phyloP scores from a whole-genome alignment of 1,140 invertebrate genomes.

The Pseudomyrmex flavicornis region DNA sequence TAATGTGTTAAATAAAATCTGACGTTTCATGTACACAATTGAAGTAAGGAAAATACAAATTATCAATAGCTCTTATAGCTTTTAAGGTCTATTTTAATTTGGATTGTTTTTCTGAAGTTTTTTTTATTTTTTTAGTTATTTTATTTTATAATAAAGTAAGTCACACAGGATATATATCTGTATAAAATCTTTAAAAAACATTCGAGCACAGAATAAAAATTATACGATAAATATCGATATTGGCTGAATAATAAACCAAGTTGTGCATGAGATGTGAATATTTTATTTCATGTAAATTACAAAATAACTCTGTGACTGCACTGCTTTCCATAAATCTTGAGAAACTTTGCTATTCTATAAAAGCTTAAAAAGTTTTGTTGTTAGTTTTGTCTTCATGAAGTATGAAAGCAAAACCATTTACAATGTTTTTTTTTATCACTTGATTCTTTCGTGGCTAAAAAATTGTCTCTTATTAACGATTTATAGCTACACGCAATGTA shows the following conservation, averaged over 20 bases:
- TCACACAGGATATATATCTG: too few species aligned
- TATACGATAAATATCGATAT: too few species aligned
- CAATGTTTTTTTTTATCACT: background rate
- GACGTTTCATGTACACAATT: background rate
- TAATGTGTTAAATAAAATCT: background rate
- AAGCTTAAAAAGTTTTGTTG: conserved; percentile 34
- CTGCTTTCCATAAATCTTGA: conserved; percentile 29
- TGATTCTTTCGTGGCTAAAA: background rate
- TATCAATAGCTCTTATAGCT: background rate
- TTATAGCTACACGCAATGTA: background rate
- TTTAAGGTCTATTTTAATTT: too few species aligned
- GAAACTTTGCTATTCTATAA: background rate
- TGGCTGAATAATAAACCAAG: background rate
- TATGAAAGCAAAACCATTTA: background rate
- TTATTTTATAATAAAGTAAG: too few species aligned
- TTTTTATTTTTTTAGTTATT: too few species aligned
- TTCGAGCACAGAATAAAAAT: too few species aligned
- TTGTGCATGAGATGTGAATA: conserved; percentile 1
- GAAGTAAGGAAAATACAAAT: background rate
- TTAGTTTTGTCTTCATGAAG: conserved; percentile 59
- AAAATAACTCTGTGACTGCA: background rate
- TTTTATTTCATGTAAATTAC: conserved; percentile 38
- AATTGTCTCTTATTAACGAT: conserved; percentile 4
- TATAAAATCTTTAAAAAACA: background rate
- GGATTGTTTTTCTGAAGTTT: too few species aligned